Conservation (phyloP, 2,888 invertebrate species). For the Pristionchus entomophagus region DNA sequence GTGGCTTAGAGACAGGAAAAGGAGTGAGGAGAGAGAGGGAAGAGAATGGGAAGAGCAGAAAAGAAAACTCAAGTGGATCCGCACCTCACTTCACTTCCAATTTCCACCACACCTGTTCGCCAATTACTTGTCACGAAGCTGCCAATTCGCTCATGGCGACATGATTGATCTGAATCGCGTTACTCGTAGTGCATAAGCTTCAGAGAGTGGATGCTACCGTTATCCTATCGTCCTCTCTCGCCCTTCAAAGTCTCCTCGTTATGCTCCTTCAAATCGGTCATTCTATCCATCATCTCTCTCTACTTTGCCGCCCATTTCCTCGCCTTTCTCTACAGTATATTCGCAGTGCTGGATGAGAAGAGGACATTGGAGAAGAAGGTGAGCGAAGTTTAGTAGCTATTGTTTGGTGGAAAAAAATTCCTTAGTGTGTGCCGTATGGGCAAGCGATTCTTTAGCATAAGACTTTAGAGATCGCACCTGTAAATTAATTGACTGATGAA, state of each 20-base stretch:
- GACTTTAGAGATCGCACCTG: no score
- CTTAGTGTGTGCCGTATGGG: no score
- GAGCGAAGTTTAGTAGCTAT: background rate
- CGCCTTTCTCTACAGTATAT: constrained; percentile 32
- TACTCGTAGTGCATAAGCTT: background rate
- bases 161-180: background rate
- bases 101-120: constrained; percentile 23
- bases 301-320: constrained; percentile 6
- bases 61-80: constrained; percentile 36
- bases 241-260: background rate
- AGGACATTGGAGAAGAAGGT: constrained; percentile 45
- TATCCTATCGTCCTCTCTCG: background rate
- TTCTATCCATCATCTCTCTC: background rate
- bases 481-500: no score
- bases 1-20: background rate
- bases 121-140: background rate
- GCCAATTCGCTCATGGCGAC: background rate
- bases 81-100: background rate
- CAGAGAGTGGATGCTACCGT: background rate
- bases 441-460: no score
- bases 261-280: background rate
- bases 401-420: no score
- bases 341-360: constrained; percentile 2
- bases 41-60: background rate
- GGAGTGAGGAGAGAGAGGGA: background rate